Conservation (phyloP, 1,140 invertebrate species). For the Leptonema lineaticorne region DNA sequence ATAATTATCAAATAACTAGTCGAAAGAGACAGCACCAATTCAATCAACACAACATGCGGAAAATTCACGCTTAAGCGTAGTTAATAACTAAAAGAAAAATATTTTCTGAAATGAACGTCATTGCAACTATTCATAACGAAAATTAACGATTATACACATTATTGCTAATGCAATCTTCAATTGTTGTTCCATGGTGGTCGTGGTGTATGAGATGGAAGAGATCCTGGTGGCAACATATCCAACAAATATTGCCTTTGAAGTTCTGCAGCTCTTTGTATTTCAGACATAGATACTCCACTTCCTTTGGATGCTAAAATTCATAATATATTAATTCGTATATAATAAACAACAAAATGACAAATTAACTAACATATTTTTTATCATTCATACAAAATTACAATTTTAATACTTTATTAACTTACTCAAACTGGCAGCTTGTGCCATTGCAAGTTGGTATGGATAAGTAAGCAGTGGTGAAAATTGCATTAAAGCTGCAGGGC, state of each 20-base stretch:
- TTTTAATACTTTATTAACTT: constrained; percentile 11
- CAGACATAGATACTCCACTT: constrained; percentile 63
- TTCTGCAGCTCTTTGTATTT: constrained; percentile 81
- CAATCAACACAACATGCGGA: too few relatives aligned
- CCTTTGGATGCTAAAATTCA: constrained; percentile 39
- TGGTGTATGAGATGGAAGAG: constrained; percentile 42
- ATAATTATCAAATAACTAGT: not conserved
- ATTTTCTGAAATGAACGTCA: not conserved
- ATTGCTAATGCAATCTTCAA: constrained; percentile 1
- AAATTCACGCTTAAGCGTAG: too few relatives aligned
- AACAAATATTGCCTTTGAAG: constrained; percentile 93
- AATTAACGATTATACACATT: not conserved
- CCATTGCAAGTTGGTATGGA: constrained; percentile 84
- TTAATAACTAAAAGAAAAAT: not conserved
- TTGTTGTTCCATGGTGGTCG: constrained; percentile 48
- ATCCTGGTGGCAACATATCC: constrained; percentile 85
- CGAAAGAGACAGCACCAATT: not conserved
- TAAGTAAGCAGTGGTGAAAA: constrained; percentile 78
- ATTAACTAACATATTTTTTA: not conserved
- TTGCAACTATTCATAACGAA: not conserved
- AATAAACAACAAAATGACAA: not conserved
- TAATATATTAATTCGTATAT: not conserved
- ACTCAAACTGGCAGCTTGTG: constrained; percentile 63
- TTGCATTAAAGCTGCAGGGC: constrained; percentile 79
- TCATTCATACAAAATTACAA: not conserved